phyloP scores from a whole-genome alignment of 2,113 vertebrate genomes.

The Camelus dromedarius region DNA sequence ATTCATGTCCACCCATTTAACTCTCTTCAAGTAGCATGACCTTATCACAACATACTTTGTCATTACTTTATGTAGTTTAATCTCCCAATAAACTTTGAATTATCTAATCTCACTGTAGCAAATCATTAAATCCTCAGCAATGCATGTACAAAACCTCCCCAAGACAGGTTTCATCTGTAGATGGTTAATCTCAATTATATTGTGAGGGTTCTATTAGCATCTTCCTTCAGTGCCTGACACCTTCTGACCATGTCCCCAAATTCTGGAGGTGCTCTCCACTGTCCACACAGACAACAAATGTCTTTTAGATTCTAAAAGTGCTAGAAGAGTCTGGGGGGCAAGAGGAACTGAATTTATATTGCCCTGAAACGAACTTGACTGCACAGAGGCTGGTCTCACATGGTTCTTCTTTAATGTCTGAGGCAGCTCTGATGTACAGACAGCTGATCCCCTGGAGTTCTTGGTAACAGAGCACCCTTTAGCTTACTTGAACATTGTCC shows the following conservation, averaged over 20 bases:
- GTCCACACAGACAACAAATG: background rate
- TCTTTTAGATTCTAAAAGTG: background rate
- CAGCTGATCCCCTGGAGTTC: background rate
- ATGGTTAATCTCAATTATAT: background rate
- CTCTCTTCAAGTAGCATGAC: background rate
- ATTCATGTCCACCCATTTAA: background rate
- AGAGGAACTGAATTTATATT: background rate
- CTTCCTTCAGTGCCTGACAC: background rate
- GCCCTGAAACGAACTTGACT: background rate
- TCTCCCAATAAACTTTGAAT: background rate
- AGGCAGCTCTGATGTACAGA: background rate
- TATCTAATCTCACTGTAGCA: background rate
- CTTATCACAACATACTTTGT: background rate
- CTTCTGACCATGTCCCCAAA: background rate
- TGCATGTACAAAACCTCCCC: background rate
- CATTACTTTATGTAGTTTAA: background rate
- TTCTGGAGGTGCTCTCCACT: background rate
- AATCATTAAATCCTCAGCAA: background rate
- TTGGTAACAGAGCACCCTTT: background rate
- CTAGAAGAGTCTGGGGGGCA: conserved; percentile 24
- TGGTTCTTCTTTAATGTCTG: background rate
- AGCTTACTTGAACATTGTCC: background rate
- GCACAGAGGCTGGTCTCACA: background rate
- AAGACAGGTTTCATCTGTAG: background rate
- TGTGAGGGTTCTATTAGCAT: background rate